Conservation (phyloP, 2,113 vertebrate genomes). For the Nothoprocta pentlandii region DNA sequence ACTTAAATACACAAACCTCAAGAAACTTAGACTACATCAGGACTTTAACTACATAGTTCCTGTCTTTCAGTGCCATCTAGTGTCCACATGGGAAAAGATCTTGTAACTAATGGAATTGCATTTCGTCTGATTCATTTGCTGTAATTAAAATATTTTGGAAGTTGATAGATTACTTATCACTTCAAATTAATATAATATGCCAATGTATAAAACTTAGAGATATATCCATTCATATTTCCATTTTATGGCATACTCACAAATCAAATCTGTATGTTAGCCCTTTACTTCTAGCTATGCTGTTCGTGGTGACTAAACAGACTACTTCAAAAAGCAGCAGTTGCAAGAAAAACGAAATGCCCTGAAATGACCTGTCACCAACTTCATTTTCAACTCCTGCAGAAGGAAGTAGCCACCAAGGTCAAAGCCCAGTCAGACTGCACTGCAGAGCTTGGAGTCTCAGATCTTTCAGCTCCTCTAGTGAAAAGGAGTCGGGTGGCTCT, state of each 20-base stretch:
- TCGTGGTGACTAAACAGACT: neutral
- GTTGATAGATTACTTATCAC: neutral
- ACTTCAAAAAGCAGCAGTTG: neutral
- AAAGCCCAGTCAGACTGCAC: neutral
- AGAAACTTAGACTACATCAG: neutral
- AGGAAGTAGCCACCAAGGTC: neutral
- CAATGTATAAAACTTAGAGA: neutral
- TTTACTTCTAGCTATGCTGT: neutral
- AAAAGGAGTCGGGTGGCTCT: neutral
- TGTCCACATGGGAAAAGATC: neutral
- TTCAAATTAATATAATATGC: neutral
- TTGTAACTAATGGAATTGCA: neutral
- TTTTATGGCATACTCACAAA: neutral
- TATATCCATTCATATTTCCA: neutral
- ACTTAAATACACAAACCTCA: accelerated
- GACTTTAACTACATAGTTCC: neutral
- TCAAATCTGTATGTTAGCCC: neutral
- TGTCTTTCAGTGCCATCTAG: conserved; percentile 61
- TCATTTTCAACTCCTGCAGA: neutral
- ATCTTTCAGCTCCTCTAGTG: neutral
- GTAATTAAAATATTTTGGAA: neutral
- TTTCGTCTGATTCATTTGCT: neutral
- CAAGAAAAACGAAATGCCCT: neutral
- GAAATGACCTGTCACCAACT: neutral
- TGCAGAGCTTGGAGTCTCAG: neutral